A percentile compares a stretch with the other conserved stretches of the same genome.
These are phyloP conservation scores for Orcinus orca DNA, from an alignment of 2,113 vertebrate species.

Conservation along the genomic window DNA sequence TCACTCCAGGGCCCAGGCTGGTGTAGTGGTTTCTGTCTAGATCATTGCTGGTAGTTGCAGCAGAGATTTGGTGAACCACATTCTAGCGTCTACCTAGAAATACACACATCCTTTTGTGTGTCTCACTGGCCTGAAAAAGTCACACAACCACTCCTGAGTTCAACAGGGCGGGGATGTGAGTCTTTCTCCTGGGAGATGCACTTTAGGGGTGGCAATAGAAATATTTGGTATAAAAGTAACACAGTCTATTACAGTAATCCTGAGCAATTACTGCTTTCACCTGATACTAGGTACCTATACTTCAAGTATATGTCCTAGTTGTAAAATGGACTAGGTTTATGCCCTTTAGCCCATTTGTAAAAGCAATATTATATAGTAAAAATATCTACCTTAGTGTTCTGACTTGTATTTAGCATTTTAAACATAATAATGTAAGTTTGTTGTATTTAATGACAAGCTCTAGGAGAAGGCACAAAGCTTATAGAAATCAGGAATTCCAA, in stretches of 20 bases:
- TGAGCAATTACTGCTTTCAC: background rate
- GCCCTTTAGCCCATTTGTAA: background rate
- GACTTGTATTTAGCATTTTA: background rate
- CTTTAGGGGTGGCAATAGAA: background rate
- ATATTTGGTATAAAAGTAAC: background rate
- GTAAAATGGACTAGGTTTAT: background rate
- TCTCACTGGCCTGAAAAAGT: background rate
- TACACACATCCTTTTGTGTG: background rate
- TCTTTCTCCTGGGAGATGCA: background rate
- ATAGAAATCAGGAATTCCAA: constrained; percentile 20
- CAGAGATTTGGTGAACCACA: background rate
- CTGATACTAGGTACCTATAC: background rate
- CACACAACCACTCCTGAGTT: background rate
- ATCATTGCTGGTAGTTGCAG: background rate
- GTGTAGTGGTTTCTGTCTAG: background rate
- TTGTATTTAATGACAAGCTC: constrained; percentile 5
- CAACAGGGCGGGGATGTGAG: background rate
- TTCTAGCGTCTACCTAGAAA: background rate
- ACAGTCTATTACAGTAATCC: background rate
- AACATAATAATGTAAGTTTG: background rate
- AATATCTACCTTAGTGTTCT: background rate
- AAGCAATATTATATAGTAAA: background rate
- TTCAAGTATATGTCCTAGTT: background rate
- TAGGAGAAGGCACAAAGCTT: constrained; percentile 18
- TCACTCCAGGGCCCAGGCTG: background rate